phyloP scores from a whole-genome alignment of 2,113 vertebrate genomes.

The Melospiza georgiana region DNA sequence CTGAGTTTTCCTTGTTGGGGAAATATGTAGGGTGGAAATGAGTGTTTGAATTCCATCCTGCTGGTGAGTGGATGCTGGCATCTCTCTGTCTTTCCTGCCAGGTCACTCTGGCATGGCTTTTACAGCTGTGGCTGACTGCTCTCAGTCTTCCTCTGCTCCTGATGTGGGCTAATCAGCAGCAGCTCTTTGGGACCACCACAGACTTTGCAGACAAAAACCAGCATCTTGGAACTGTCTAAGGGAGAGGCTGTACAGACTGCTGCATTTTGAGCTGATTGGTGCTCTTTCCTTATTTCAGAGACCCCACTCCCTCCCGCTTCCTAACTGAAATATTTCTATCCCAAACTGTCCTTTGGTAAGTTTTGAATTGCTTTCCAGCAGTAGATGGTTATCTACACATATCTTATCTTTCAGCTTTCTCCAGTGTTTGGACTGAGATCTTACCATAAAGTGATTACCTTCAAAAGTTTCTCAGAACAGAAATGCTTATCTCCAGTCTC shows the following conservation, averaged over 20 bases:
- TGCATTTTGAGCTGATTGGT: background rate
- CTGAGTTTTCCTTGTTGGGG: background rate
- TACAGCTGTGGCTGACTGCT: accelerated
- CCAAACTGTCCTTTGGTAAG: background rate
- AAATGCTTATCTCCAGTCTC: background rate
- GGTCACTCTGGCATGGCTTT: background rate
- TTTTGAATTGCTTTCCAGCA: background rate
- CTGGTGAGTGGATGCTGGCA: background rate
- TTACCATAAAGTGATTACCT: background rate
- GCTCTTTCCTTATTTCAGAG: background rate
- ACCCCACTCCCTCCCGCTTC: background rate
- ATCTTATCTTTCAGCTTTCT: background rate
- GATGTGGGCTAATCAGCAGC: background rate
- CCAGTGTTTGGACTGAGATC: background rate
- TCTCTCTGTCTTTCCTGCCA: accelerated
- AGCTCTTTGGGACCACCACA: background rate
- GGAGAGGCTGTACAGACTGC: background rate
- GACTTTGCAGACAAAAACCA: background rate
- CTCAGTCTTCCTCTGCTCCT: background rate
- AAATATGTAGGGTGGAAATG: background rate
- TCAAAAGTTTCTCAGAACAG: background rate
- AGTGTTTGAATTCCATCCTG: background rate
- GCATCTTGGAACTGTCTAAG: background rate
- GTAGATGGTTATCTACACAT: background rate
- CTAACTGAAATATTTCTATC: background rate